Conservation (phyloP, 2,113 vertebrate genomes). For the Propithecus coquereli region DNA sequence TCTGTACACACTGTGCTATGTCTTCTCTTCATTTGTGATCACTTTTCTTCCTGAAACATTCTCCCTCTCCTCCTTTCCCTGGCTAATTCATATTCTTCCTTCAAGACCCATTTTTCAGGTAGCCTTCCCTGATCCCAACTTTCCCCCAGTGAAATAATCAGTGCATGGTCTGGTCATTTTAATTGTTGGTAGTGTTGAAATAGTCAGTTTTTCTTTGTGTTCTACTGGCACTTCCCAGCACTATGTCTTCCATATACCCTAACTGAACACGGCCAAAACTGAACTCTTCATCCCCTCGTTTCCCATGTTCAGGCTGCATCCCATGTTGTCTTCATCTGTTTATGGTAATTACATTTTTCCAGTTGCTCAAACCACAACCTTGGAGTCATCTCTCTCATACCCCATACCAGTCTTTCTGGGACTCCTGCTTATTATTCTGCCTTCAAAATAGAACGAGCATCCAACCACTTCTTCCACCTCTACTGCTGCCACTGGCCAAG, state of each 20-base stretch:
- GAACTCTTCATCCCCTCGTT: not conserved
- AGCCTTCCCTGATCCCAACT: not conserved
- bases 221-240: not conserved
- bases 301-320: not conserved
- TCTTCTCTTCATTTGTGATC: not conserved
- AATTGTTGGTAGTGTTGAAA: not conserved
- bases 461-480: not conserved
- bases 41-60: not conserved
- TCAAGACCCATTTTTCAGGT: not conserved
- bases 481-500: no score
- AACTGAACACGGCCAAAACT: not conserved
- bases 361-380: not conserved
- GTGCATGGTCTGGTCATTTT: not conserved
- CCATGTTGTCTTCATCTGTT: not conserved
- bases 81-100: not conserved
- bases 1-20: rapidly evolving
- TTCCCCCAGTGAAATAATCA: not conserved
- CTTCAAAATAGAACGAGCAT: not conserved
- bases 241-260: not conserved
- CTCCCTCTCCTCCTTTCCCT: not conserved
- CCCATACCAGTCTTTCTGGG: not conserved
- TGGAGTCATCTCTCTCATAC: not conserved
- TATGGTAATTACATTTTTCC: not conserved
- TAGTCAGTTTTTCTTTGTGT: not conserved
- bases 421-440: not conserved